Evolutionary conservation across 2,113 vertebrate species (phyloP), one percentile per base, ranked within the genome.

Genomic region (Jaculus jaculus): DNA sequence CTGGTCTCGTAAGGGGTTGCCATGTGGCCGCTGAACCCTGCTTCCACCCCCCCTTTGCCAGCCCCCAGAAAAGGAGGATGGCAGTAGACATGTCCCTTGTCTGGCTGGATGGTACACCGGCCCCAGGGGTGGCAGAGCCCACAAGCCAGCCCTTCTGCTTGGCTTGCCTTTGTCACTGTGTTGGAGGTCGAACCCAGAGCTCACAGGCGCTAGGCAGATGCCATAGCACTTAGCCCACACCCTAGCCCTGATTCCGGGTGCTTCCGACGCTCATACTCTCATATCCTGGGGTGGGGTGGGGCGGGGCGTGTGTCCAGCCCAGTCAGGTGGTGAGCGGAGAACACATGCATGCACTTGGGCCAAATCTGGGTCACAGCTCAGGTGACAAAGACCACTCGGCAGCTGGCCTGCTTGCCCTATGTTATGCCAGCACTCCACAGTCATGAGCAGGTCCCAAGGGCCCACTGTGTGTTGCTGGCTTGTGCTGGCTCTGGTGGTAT

Each of bases 391-490:
- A 51, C 47, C 61, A 7, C 42, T 21, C 47, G 20, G 58, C 68
- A 26, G 65, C 28, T 61, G 39, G 30, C 24, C 11, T 39, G 24
- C 30, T 78, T 54, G 37, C 12, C 60, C 5, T 15, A 30, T 26
- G 5, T 34, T 17, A 82, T 37, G 23, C 34, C 63, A 65, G 69
- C 51, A 23, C 82, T 65, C 39, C 1, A 16, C 17, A n/a, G n/a
- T 47, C 4, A 5, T 20, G 51, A 10, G 28, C 0, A 0, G 13
- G 21, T 65, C 68, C 68, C 68, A 28, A 23, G 58, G n/a, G 4
- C 39, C 24, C 58, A 66, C 42, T 2, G 8, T 2, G 2, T n/a
- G 54, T 26, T 54, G 75, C 51, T 37, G 51, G 37, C 34, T 26
- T 58, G n/a, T 3, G 10, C 10, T 34, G 58, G 87, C 42, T 54